Evolutionary conservation across 2,888 invertebrate genomes (phyloP), one percentile per base, ranked within the genome.

Genomic region (Hirudinaria manillensis): DNA sequence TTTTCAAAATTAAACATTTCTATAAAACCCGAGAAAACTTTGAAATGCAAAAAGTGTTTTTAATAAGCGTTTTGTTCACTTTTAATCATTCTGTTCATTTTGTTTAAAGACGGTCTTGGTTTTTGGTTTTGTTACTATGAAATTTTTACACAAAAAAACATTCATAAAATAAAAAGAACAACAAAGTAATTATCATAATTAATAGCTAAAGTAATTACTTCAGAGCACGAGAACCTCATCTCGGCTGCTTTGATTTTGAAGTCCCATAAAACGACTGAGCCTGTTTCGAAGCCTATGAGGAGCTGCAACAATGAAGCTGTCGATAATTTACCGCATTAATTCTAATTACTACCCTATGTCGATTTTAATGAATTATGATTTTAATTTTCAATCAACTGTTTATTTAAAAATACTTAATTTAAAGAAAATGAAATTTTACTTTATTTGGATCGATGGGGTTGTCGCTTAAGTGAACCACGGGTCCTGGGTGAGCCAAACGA

Each of bases 391-490:
- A 68, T 1, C 13, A 27, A 32, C 13, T 24, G 21, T 32, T 68
- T 2, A 68, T 29, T 68, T 68, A 4, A 29, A 29, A 68, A 27
- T 27, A 45, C 1, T 45, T 45, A 45, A 10, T 10, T 45, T 45
- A 2, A 45, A 4, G 45, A 45, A 6, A 45, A 2, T 4, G 16
- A 45, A 45, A 16, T 3, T 45, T 27, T 34, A 96, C 95, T 91
- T 96, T 96, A 88, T 92, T 94, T 81, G 93, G 89, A 87, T 99
- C 99, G 84, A 93, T 88, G 78, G 99, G 98, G 88, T 94, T 96
- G 88, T 97, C 96, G 88, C 93, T 92, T 84, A 99, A 90, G 87
- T 95, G 95, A 82, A 96, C 92, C 81, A 99, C 93, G 79, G 93
- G 89, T 78, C 99, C 99, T 76, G 99, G 99, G 88, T 98, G 98